Percentiles rank a stretch among this genome's conserved stretches.
Conservation (phyloP, 2,888 invertebrate species). For the Nebria brevicollis region DNA sequence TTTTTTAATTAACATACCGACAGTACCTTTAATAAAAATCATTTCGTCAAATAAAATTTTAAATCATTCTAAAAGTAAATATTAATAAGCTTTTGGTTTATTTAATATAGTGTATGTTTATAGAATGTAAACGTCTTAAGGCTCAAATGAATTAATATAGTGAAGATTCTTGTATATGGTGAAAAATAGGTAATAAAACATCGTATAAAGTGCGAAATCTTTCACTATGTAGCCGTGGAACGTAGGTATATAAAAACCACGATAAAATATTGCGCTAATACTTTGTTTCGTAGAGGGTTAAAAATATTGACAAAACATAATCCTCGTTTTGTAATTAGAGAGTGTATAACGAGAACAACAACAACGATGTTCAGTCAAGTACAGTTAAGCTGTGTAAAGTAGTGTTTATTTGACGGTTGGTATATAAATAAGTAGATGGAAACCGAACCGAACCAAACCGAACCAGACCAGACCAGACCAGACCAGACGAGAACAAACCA, state of each 20-base stretch:
- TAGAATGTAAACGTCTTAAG: too few species aligned
- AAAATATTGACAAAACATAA: neutral
- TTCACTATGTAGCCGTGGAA: too few species aligned
- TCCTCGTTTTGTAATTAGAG: neutral
- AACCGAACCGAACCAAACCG: neutral
- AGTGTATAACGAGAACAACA: neutral
- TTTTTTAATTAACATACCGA: neutral
- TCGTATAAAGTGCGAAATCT: neutral
- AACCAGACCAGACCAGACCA: neutral
- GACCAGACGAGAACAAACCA: neutral
- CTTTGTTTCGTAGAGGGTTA: neutral
- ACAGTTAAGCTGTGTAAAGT: neutral
- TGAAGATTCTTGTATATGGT: too few species aligned
- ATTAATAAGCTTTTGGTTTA: too few species aligned
- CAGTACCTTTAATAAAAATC: neutral
- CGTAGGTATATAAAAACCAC: neutral
- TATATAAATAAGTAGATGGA: neutral
- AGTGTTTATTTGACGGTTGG: constrained; percentile 1
- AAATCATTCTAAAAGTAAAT: neutral
- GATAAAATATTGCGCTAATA: neutral
- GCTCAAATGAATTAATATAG: neutral
- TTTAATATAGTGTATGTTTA: too few species aligned
- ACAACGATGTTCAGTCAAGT: neutral
- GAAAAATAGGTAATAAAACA: neutral
- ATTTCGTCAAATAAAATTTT: neutral